Conservation (phyloP, 1,140 invertebrate species). For the Calliopsis andreniformis region DNA sequence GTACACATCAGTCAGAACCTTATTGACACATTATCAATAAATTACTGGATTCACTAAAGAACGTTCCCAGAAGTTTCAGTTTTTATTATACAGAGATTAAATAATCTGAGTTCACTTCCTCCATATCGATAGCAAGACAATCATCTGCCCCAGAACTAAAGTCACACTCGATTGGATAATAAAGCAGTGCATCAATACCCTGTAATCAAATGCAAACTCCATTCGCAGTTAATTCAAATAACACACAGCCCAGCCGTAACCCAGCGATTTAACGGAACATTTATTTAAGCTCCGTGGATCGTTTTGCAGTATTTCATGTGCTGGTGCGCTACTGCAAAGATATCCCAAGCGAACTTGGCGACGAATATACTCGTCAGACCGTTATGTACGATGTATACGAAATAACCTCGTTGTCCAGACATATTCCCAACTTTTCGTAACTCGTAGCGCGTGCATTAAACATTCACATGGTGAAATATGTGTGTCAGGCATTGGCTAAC, state of each 20-base stretch:
- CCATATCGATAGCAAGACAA: background rate
- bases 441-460: constrained; percentile 52
- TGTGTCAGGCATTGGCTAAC: constrained; percentile 50
- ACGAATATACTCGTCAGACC: constrained; percentile 21
- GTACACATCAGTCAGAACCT: background rate
- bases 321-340: background rate
- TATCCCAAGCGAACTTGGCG: background rate
- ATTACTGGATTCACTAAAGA: background rate
- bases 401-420: constrained; percentile 40
- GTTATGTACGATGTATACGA: no score
- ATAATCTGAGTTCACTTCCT: no score
- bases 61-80: background rate
- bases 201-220: background rate
- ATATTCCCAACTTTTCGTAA: constrained; percentile 42
- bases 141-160: background rate
- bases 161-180: background rate
- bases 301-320: constrained; percentile 5
- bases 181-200: constrained; percentile 1
- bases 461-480: constrained; percentile 50
- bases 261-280: constrained; percentile 11
- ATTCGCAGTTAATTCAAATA: constrained; percentile 13
- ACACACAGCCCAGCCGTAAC: background rate
- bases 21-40: constrained; percentile 2
- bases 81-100: no score
- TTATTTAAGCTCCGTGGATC: background rate